Percentiles rank a stretch among this genome's conserved stretches.
Evolutionary conservation across 2,888 invertebrate species (phyloP).

Genomic region (Dicyrtomina minuta): DNA sequence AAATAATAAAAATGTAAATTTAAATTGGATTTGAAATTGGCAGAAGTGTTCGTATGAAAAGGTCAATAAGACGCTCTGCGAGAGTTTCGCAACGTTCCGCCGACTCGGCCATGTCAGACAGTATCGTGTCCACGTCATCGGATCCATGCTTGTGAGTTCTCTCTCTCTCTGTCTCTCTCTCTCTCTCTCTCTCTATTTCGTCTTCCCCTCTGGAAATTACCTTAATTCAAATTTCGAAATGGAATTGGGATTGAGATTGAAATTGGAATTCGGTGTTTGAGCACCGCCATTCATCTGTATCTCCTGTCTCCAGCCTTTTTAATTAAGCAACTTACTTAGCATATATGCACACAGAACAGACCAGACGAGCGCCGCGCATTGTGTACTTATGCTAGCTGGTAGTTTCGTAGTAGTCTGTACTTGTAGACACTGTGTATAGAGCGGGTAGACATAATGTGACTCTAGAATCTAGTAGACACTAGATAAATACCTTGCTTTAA

Average conservation of each 20-base stretch:
- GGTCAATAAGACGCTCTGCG: constrained; percentile 62
- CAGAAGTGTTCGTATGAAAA: constrained; percentile 47
- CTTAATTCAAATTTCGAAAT: not conserved
- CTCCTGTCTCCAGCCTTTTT: too few relatives aligned
- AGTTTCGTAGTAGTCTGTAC: too few relatives aligned
- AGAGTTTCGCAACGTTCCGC: constrained; percentile 65
- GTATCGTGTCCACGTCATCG: constrained; percentile 48
- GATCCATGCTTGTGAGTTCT: constrained; percentile 48
- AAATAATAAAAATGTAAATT: not conserved
- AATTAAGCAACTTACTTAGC: too few relatives aligned
- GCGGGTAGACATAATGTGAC: too few relatives aligned
- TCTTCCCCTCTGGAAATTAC: not conserved
- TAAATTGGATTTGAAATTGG: too few relatives aligned
- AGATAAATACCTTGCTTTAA: too few relatives aligned
- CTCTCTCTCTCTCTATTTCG: not conserved
- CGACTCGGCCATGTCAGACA: constrained; percentile 62
- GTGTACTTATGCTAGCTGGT: too few relatives aligned
- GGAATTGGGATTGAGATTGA: not conserved
- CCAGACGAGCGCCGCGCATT: too few relatives aligned
- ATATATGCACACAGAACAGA: too few relatives aligned
- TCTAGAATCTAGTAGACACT: too few relatives aligned
- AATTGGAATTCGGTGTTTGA: not conserved
- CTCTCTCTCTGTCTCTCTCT: not conserved
- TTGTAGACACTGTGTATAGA: too few relatives aligned
- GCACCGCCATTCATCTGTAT: too few relatives aligned